These are phyloP conservation scores for Addax nasomaculatus DNA, from an alignment of 2,113 vertebrate genomes.

Conservation along the genomic window DNA sequence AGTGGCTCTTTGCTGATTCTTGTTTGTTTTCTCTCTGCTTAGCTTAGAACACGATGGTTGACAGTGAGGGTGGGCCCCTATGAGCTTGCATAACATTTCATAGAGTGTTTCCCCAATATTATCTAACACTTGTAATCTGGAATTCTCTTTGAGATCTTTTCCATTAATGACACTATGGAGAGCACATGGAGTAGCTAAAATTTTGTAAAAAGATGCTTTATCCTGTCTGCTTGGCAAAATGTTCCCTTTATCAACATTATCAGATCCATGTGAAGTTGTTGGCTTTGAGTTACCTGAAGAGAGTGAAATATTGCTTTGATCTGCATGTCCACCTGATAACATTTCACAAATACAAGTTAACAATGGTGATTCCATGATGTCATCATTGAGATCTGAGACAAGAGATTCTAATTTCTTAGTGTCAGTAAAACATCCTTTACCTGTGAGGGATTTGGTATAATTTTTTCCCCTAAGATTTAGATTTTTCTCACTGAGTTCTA, in stretches of 20 bases:
- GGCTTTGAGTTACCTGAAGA: background rate
- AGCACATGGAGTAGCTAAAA: slow-evolving; percentile 30
- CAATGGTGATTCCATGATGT: slow-evolving; percentile 43
- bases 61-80: background rate
- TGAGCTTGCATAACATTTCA: slow-evolving; percentile 61
- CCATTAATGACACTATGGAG: slow-evolving; percentile 9
- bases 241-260: background rate
- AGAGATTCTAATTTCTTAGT: background rate
- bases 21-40: background rate
- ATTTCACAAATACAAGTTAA: slow-evolving; percentile 60
- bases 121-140: slow-evolving; percentile 50
- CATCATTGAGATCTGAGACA: background rate
- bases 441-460: background rate
- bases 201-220: background rate
- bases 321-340: slow-evolving; percentile 3
- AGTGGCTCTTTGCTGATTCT: background rate
- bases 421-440: background rate
- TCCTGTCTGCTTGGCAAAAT: background rate
- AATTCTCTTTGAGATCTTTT: background rate
- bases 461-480: background rate
- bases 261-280: background rate
- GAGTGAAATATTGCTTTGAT: background rate
- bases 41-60: background rate
- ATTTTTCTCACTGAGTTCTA: slow-evolving; percentile 1
- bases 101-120: slow-evolving; percentile 54